A percentile compares a stretch with the other conserved stretches of the same genome.
These are phyloP conservation scores for Cerceris rybyensis DNA, from an alignment of 2,888 invertebrate genomes.

Conservation along the genomic window DNA sequence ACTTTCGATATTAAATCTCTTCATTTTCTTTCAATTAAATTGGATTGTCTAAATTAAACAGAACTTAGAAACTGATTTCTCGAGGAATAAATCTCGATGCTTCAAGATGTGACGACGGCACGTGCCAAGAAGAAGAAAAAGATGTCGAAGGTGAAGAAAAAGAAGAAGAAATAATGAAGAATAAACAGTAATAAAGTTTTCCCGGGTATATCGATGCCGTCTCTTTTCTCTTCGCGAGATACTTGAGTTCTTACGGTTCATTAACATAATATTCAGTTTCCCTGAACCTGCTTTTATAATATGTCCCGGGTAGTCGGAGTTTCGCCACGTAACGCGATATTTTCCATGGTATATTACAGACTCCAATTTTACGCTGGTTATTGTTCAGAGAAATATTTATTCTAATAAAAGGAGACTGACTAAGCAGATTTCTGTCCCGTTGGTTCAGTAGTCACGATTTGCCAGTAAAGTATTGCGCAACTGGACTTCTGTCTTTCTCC, in stretches of 20 bases:
- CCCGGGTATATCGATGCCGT: too few species aligned
- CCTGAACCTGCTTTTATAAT: background rate
- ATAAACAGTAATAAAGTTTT: too few species aligned
- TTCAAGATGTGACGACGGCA: too few species aligned
- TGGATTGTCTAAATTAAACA: too few species aligned
- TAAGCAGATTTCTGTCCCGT: slow-evolving; percentile 58
- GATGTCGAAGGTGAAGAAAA: too few species aligned
- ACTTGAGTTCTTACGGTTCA: background rate
- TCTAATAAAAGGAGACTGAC: slow-evolving; percentile 62
- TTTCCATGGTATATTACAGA: background rate
- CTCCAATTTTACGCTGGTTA: background rate
- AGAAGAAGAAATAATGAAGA: too few species aligned
- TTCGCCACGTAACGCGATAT: background rate
- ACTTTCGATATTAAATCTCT: too few species aligned
- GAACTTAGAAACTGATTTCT: too few species aligned
- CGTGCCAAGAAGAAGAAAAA: too few species aligned
- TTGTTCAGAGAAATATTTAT: slow-evolving; percentile 59
- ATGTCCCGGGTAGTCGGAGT: background rate
- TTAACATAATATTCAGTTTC: background rate
- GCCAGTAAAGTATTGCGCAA: slow-evolving; percentile 60
- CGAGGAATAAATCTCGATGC: too few species aligned
- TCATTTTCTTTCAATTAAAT: too few species aligned
- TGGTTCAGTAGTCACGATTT: slow-evolving; percentile 49
- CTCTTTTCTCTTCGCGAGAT: too few species aligned
- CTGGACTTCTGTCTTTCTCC: slow-evolving; percentile 4